Evolutionary conservation across 2,888 invertebrate genomes (phyloP).

Genomic region (Drosophila paramelanica): DNA sequence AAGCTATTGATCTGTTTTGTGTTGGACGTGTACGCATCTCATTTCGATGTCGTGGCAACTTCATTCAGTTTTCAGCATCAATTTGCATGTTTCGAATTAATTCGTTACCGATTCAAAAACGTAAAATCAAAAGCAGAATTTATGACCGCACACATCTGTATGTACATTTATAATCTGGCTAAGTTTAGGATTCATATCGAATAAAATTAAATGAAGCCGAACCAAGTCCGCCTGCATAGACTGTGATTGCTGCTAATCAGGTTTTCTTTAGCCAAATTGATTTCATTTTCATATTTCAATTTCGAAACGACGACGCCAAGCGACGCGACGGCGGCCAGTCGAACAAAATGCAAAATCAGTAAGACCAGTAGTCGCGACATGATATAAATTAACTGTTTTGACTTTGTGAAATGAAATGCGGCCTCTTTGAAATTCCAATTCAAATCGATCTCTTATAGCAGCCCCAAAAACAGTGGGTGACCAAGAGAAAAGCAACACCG

Average conservation of each 20-base stretch:
- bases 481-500: slow-evolving; percentile 20
- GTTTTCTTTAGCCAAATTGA: slow-evolving; percentile 71
- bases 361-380: slow-evolving; percentile 84
- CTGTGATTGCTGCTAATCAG: slow-evolving; percentile 74
- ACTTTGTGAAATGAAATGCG: slow-evolving; percentile 82
- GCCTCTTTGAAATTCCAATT: slow-evolving; percentile 77
- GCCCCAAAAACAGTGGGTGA: slow-evolving; percentile 43
- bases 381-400: slow-evolving; percentile 84
- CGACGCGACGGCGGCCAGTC: slow-evolving; percentile 51
- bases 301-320: slow-evolving; percentile 58
- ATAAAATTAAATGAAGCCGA: slow-evolving; percentile 19
- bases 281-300: slow-evolving; percentile 82
- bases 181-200: slow-evolving; percentile 58
- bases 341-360: slow-evolving; percentile 82
- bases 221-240: slow-evolving; percentile 58
- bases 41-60: slow-evolving; percentile 45
- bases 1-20: slow-evolving; percentile 34
- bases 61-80: slow-evolving; percentile 60
- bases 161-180: slow-evolving; percentile 75
- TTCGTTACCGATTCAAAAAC: slow-evolving; percentile 63
- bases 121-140: slow-evolving; percentile 64
- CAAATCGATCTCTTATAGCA: slow-evolving; percentile 56
- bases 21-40: slow-evolving; percentile 4
- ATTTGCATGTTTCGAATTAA: slow-evolving; percentile 67
- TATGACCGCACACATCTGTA: slow-evolving; percentile 69